phyloP scores from a whole-genome alignment of 2,888 invertebrate genomes.

The Drosophila fungiperda region DNA sequence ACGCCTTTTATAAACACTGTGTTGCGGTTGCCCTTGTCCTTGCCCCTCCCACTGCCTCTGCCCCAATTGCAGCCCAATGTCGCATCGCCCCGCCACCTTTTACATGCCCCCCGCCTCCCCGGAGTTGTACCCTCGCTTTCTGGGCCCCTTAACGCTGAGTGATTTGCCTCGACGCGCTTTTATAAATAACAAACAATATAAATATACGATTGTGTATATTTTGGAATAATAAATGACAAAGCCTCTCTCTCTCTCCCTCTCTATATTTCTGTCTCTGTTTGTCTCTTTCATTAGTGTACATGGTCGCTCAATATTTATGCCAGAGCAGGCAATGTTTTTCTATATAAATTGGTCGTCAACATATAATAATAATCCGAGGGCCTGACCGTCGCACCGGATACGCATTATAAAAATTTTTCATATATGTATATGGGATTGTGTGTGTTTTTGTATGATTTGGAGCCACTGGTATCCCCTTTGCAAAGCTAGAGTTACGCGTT shows the following conservation, averaged over 20 bases:
- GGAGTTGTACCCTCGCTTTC: slow-evolving; percentile 2
- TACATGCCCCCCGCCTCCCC: background rate
- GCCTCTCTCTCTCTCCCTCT: slow-evolving; percentile 16
- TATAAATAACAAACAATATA: slow-evolving; percentile 58
- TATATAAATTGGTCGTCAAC: slow-evolving; percentile 59
- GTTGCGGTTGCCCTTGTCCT: slow-evolving; percentile 34
- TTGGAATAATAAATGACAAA: slow-evolving; percentile 48
- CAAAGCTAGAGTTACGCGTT: slow-evolving; percentile 18
- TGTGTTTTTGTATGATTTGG: slow-evolving; percentile 36
- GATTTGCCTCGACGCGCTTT: slow-evolving; percentile 71
- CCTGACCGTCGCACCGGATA: slow-evolving; percentile 70
- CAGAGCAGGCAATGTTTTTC: slow-evolving; percentile 49
- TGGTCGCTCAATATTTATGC: slow-evolving; percentile 44
- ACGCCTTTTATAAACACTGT: slow-evolving; percentile 8
- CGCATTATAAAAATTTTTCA: slow-evolving; percentile 68
- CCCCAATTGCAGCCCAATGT: slow-evolving; percentile 29
- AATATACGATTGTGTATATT: slow-evolving; percentile 36
- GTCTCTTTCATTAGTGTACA: slow-evolving; percentile 11
- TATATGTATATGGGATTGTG: slow-evolving; percentile 23
- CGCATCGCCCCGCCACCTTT: slow-evolving; percentile 30
- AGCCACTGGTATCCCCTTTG: slow-evolving; percentile 27
- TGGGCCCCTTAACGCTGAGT: slow-evolving; percentile 53
- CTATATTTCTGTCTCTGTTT: background rate
- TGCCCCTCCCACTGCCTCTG: background rate
- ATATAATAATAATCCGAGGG: slow-evolving; percentile 59